Percentiles rank a stretch among this genome's conserved stretches.
Evolutionary conservation across 2,113 vertebrate species (phyloP).

Genomic region (Bos javanicus): DNA sequence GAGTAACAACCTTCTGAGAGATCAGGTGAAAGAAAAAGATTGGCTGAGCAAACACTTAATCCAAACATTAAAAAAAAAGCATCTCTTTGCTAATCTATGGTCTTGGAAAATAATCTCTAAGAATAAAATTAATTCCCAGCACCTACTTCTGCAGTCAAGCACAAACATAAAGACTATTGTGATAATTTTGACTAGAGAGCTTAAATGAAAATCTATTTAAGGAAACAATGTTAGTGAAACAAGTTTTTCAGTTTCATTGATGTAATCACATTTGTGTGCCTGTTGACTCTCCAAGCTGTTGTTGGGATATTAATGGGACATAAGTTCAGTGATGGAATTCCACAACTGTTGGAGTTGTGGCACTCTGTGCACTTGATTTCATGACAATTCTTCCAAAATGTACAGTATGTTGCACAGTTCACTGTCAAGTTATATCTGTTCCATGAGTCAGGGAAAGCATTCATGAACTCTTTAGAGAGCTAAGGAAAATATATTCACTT

Average conservation of each 20-base stretch:
- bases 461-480: not conserved
- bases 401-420: not conserved
- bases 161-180: not conserved
- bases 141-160: not conserved
- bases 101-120: not conserved
- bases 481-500: not conserved
- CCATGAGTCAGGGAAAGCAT: not conserved
- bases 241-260: not conserved
- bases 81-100: not conserved
- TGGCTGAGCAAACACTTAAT: not conserved
- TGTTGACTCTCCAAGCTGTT: not conserved
- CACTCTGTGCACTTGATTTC: not conserved
- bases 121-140: not conserved
- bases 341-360: not conserved
- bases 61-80: not conserved
- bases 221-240: not conserved
- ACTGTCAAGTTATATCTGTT: not conserved
- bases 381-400: not conserved
- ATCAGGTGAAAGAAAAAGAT: not conserved
- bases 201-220: slow-evolving; percentile 6
- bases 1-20: not conserved
- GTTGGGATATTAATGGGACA: not conserved
- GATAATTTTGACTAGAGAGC: not conserved
- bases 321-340: not conserved
- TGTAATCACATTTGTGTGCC: not conserved